Conservation (phyloP, 64 coral and sea anemone species). For the Montipora cactus region DNA sequence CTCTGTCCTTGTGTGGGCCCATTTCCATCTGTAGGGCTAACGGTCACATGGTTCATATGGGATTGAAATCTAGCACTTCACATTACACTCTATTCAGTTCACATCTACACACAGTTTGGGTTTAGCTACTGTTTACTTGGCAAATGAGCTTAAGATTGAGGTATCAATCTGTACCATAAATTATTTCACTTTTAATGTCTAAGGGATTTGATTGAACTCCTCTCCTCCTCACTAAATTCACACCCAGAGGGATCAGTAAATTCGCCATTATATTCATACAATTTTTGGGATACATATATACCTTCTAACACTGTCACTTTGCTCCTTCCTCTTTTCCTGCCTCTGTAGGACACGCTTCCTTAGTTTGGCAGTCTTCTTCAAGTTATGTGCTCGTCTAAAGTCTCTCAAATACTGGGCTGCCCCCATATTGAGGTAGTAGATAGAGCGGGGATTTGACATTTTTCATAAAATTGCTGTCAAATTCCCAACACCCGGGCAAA, state of each 20-base stretch:
- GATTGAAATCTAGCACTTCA: no score
- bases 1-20: no score
- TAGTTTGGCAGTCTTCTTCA: constrained; percentile 45
- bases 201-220: no score
- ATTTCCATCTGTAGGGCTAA: no score
- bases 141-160: no score
- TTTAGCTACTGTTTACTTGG: no score
- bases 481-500: neutral
- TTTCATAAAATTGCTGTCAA: neutral
- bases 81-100: no score
- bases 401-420: constrained; percentile 63
- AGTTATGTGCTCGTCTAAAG: neutral
- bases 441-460: neutral
- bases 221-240: neutral
- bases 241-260: neutral
- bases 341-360: constrained; percentile 41
- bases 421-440: constrained; percentile 55
- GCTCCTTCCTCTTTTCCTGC: constrained; percentile 43
- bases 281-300: neutral
- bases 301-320: constrained; percentile 39
- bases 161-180: no score
- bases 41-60: no score
- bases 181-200: no score
- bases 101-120: no score
- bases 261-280: no score